These are phyloP conservation scores for Aphidius colemani DNA, from an alignment of 2,888 invertebrate species.

Conservation along the genomic window DNA sequence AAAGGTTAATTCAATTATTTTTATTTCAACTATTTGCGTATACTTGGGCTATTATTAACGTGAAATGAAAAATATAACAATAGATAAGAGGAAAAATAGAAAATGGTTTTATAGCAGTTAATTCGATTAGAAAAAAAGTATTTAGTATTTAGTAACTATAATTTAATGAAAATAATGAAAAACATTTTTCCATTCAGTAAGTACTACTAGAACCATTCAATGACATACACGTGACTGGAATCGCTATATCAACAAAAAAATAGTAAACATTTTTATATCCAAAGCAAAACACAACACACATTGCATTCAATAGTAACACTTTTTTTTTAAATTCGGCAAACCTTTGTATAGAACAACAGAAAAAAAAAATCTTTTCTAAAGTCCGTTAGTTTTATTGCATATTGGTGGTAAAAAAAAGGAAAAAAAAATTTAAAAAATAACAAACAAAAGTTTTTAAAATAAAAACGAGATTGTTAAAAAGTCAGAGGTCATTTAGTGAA, in stretches of 20 bases:
- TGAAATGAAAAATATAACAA: no score
- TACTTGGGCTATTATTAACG: no score
- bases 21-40: no score
- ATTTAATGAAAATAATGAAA: neutral
- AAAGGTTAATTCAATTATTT: no score
- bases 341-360: slow-evolving; percentile 12
- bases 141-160: no score
- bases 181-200: slow-evolving; percentile 1
- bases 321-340: slow-evolving; percentile 4
- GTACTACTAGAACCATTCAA: neutral
- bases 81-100: no score
- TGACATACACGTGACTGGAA: neutral
- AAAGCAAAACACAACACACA: neutral
- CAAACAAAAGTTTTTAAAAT: neutral
- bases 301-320: slow-evolving; percentile 8
- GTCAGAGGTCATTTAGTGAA: slow-evolving; percentile 26
- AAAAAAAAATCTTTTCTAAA: slow-evolving; percentile 10
- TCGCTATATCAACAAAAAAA: neutral
- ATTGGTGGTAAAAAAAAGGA: no score
- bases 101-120: no score
- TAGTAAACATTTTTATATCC: slow-evolving; percentile 3
- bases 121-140: no score
- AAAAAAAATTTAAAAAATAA: no score
- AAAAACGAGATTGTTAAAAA: slow-evolving; percentile 17
- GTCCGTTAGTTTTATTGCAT: no score